These are phyloP conservation scores for Psittacus erithacus DNA, from an alignment of 2,113 vertebrate species.

Conservation along the genomic window DNA sequence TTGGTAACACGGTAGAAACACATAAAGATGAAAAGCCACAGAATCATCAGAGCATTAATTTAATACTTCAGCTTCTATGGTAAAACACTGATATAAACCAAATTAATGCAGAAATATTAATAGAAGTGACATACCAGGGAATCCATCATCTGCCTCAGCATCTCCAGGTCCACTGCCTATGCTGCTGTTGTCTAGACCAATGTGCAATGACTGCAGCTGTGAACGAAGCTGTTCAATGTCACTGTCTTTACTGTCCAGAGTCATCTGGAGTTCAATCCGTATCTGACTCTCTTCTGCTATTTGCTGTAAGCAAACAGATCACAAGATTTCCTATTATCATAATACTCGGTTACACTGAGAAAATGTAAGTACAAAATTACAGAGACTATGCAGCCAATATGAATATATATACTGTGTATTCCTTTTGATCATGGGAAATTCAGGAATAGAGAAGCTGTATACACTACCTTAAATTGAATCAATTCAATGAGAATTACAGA, in stretches of 20 bases:
- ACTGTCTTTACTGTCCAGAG: slow-evolving; percentile 97
- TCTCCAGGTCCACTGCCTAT: slow-evolving; percentile 91
- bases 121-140: slow-evolving; percentile 79
- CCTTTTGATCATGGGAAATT: background rate
- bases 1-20: background rate
- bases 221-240: slow-evolving; percentile 98
- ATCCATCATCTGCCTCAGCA: slow-evolving; percentile 89
- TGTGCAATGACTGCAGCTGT: slow-evolving; percentile 88
- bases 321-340: background rate
- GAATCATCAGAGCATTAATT: background rate
- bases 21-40: background rate
- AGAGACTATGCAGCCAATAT: background rate
- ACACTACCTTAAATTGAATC: background rate
- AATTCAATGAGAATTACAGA: background rate
- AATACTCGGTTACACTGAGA: background rate
- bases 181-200: slow-evolving; percentile 91
- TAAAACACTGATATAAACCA: background rate
- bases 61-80: background rate
- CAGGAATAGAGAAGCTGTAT: background rate
- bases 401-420: background rate
- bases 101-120: background rate
- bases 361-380: background rate
- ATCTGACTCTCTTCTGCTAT: slow-evolving; percentile 94
- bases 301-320: slow-evolving; percentile 81
- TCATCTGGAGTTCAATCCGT: slow-evolving; percentile 97